Base-by-base conservation (phyloP, 2,888 invertebrate species). In the Ellobium chinense region DNA sequence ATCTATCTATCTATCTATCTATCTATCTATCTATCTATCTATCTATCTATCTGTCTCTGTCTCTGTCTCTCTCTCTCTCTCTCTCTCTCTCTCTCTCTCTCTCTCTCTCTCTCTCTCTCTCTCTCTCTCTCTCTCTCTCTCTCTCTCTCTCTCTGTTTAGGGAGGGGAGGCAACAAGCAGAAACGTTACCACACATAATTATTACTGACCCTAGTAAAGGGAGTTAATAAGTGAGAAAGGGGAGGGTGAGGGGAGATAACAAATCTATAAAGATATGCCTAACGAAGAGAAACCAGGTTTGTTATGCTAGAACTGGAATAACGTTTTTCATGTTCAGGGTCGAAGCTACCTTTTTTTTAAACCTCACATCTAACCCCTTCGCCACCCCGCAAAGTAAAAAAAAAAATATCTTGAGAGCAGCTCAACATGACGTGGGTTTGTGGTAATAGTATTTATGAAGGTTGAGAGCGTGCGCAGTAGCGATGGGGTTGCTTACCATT, bases 1-100 rank as follows among this genome's bases (percentile, higher is more conserved):
- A 46, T 46, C 46, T 46, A 46, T 46, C 46, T 46, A 46, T 46
- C 46, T 46, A 46, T 60, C n/a, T 60, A 60, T 60, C 27, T 60
- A 60, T 60, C 27, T 60, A 60, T 60, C 27, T 60, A 60, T 60
- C 27, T 60, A 60, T 60, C 27, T 60, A 60, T 60, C 60, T 27
- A 60, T 27, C 27, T 46, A 46, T 46, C 46, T 46, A 46, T 46
- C 46, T 46, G 18, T 46, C 46, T 46, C 5, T 60, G 9, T 46
- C 7, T 46, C 46, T 46, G 18, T 46, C 46, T 46, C 7, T 46
- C 46, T 46, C 46, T 54, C 29, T 70, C 69, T 70, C 24, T 46
- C 29, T 70, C 54, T 36, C n/a, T 46, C 46, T 46, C 46, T 70
- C 21, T 9, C 46, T 1, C 54, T 27, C n/a, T 1, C 29, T 54